A percentile compares a stretch with the other conserved stretches of the same genome.
These are phyloP conservation scores for Euplagia quadripunctaria DNA, from an alignment of 2,888 invertebrate genomes.

Conservation along the genomic window DNA sequence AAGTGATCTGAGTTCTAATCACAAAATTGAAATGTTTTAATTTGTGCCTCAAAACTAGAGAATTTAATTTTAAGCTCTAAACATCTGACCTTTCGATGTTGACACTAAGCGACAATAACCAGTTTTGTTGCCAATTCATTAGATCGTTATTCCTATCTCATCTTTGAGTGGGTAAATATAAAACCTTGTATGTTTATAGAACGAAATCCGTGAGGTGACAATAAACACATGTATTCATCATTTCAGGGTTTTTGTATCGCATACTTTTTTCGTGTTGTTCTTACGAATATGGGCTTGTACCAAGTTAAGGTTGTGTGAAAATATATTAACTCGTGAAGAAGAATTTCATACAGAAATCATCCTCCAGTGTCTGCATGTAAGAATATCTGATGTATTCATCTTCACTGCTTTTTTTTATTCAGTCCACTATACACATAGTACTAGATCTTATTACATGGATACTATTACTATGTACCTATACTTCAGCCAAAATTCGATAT, in stretches of 20 bases:
- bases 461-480: too few species aligned
- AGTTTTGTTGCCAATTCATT: background rate
- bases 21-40: background rate
- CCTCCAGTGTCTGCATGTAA: background rate
- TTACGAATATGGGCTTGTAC: background rate
- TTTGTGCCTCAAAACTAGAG: background rate
- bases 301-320: background rate
- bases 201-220: background rate
- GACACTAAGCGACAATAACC: constrained; percentile 2
- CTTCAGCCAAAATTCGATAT: too few species aligned
- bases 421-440: background rate
- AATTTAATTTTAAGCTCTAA: background rate
- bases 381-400: too few species aligned
- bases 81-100: constrained; percentile 7
- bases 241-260: background rate
- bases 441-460: too few species aligned
- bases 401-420: background rate
- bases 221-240: background rate
- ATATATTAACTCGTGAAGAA: background rate
- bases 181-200: background rate
- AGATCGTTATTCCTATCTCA: background rate
- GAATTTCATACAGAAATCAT: background rate
- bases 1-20: too few species aligned
- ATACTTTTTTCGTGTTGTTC: background rate
- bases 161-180: background rate